Evolutionary conservation across 2,797 vertebrate species (phyloP).

Genomic region (Urophycis tenuis): DNA sequence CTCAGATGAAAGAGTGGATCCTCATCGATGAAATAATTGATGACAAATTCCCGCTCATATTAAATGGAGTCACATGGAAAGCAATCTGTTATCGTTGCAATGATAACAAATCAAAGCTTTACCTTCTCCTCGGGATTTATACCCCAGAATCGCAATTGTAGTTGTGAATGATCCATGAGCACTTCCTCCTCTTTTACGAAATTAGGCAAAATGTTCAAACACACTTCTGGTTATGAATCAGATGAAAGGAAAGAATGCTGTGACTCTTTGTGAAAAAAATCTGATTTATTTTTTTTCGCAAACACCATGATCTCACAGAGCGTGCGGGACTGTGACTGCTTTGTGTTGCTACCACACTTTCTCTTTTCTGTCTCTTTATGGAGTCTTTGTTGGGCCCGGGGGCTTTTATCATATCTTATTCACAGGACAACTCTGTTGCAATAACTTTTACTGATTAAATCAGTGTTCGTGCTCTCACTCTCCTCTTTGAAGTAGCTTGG

Average conservation of each 20-base stretch:
- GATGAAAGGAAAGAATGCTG: background rate
- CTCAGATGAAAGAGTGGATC: background rate
- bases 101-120: background rate
- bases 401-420: background rate
- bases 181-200: background rate
- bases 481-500: background rate
- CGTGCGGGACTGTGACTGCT: background rate
- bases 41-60: background rate
- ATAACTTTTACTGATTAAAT: background rate
- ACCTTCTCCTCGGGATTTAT: background rate
- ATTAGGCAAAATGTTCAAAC: background rate
- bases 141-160: background rate
- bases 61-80: background rate
- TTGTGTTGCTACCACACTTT: background rate
- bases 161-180: background rate
- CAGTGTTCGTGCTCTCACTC: background rate
- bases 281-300: background rate
- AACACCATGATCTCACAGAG: background rate
- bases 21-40: background rate
- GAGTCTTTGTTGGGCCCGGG: background rate
- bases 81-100: background rate
- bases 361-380: background rate
- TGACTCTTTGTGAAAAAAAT: background rate
- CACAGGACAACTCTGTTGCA: background rate
- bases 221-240: background rate